These are phyloP conservation scores for Protula sp. DNA, from an alignment of 2,888 invertebrate species.

Conservation along the genomic window DNA sequence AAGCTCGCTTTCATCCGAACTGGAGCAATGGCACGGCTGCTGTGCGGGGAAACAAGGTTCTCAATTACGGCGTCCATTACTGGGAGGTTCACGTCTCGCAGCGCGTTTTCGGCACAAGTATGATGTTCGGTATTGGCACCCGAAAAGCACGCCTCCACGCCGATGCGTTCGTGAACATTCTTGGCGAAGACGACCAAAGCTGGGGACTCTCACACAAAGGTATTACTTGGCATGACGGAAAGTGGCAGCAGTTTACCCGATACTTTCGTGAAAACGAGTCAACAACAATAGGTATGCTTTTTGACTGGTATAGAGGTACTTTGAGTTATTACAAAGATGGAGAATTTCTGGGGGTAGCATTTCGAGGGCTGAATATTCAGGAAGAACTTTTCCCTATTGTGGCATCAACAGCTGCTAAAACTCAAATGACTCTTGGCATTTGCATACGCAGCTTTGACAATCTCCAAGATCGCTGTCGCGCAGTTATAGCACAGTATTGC, in stretches of 20 bases:
- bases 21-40: constrained; percentile 73
- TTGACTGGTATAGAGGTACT: constrained; percentile 64
- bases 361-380: constrained; percentile 61
- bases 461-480: constrained; percentile 62
- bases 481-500: constrained; percentile 59
- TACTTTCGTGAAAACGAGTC: constrained; percentile 68
- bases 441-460: constrained; percentile 64
- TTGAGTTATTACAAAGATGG: constrained; percentile 69
- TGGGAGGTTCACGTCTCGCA: constrained; percentile 65
- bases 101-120: constrained; percentile 68
- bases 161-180: constrained; percentile 65
- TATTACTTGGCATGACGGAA: constrained; percentile 65
- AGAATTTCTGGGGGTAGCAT: constrained; percentile 66
- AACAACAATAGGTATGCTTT: constrained; percentile 65
- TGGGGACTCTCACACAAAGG: constrained; percentile 74
- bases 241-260: constrained; percentile 63
- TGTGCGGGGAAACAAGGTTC: constrained; percentile 63
- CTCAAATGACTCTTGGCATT: constrained; percentile 65
- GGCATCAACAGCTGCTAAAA: constrained; percentile 70
- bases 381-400: constrained; percentile 66
- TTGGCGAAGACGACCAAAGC: constrained; percentile 66
- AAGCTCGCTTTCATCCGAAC: constrained; percentile 70
- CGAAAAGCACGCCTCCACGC: constrained; percentile 61
- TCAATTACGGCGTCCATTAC: constrained; percentile 62
- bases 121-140: constrained; percentile 71